Percentiles rank a stretch among this genome's conserved stretches.
Conservation (phyloP, 2,113 vertebrate species). For the Pluvialis apricaria region DNA sequence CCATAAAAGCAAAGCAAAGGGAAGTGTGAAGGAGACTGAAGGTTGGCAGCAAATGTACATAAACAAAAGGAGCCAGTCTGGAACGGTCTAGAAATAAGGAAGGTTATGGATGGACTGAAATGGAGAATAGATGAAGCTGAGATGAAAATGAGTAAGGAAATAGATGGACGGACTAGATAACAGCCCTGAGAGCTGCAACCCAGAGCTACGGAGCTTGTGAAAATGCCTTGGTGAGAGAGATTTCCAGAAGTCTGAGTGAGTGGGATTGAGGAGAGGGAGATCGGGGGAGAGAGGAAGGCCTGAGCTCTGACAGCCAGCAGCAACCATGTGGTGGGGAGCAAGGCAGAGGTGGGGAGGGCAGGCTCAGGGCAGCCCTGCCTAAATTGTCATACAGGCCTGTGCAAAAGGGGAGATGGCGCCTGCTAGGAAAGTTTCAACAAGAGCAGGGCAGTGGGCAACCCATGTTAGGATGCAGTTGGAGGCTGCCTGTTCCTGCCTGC, state of each 20-base stretch:
- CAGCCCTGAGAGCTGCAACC: neutral
- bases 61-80: neutral
- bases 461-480: neutral
- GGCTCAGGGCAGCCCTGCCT: neutral
- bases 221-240: neutral
- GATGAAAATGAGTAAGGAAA: neutral
- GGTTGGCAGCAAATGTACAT: constrained; percentile 19
- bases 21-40: constrained; percentile 50
- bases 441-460: neutral
- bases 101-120: neutral
- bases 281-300: neutral
- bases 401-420: neutral
- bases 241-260: neutral
- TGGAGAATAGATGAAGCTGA: neutral
- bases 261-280: neutral
- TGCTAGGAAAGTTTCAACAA: neutral
- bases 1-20: constrained; percentile 47
- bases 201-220: neutral
- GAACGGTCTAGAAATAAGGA: neutral
- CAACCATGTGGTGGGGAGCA: neutral
- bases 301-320: neutral
- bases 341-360: neutral
- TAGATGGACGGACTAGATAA: neutral
- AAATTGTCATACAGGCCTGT: rapidly evolving
- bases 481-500: neutral